Evolutionary conservation across 2,888 invertebrate species (phyloP), one percentile per base, ranked within the genome.

Genomic region (Adelognathus sp.): DNA sequence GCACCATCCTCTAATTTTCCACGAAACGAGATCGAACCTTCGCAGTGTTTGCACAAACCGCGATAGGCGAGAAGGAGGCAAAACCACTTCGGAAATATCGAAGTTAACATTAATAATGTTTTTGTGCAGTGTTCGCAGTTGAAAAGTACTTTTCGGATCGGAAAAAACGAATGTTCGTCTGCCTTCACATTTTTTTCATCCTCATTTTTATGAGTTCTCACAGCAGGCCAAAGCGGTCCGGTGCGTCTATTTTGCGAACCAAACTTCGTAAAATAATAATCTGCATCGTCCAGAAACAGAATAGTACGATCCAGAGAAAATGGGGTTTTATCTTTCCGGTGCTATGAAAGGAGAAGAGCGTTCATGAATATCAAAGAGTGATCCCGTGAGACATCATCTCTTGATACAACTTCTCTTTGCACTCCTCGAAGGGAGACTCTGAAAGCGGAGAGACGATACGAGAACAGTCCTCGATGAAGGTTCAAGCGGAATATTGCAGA

Each of bases 401-500:
- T n/a, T n/a, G n/a, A n/a, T n/a, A n/a, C n/a, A n/a, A n/a, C n/a
- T n/a, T n/a, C n/a, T n/a, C n/a, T n/a, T n/a, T n/a, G n/a, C n/a
- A 24, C 11, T n/a, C 9, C 0, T 21, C n/a, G 24, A 5, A 50
- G 18, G 3, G 18, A 6, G 31, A 18, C 31, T 46, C 50, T 64
- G 18, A 2, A 6, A 3, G 33, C 7, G 64, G 29, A 44, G 27
- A 44, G n/a, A n/a, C n/a, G 24, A 18, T 7, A 24, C 14, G 18
- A n/a, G 18, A 50, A 33, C 24, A 18, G 46, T 27, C 54, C 27
- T 31, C 63, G 46, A 18, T 36, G 24, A n/a, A 70, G 27, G 31
- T 24, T 24, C n/a, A 39, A 31, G 56, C 63, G 44, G 56, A 72
- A 63, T 54, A 54, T 72, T 72, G 63, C 44, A 64, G 27, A 27